phyloP scores from a whole-genome alignment of 2,113 vertebrate species.

The Phylloscopus whistleri region DNA sequence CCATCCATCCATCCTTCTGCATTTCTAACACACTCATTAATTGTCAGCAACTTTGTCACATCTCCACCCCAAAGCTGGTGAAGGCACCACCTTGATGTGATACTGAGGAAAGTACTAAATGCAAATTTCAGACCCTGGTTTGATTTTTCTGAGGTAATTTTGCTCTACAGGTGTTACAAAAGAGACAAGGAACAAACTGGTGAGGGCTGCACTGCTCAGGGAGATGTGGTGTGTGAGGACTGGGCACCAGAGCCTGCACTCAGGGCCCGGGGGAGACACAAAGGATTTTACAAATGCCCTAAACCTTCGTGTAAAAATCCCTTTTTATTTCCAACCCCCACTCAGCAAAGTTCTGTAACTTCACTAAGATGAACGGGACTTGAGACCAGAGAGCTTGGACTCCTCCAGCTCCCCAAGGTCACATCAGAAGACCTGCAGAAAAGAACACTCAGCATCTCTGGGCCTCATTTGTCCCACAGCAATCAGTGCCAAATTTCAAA shows the following conservation, averaged over 20 bases:
- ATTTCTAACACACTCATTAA: neutral
- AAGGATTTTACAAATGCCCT: neutral
- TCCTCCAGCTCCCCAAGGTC: neutral
- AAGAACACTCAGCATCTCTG: conserved; percentile 1
- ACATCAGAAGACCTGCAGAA: neutral
- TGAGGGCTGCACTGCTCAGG: neutral
- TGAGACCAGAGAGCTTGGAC: neutral
- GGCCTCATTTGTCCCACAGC: neutral
- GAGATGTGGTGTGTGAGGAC: neutral
- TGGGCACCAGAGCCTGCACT: neutral
- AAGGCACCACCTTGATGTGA: neutral
- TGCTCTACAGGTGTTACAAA: neutral
- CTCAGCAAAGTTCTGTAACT: neutral
- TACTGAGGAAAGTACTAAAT: neutral
- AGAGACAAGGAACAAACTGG: neutral
- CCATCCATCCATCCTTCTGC: neutral
- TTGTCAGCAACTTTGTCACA: neutral
- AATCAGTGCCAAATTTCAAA: neutral
- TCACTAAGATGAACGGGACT: neutral
- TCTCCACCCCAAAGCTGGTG: neutral
- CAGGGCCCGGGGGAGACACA: neutral
- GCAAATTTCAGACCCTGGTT: neutral
- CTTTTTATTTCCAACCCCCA: neutral
- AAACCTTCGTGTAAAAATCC: neutral
- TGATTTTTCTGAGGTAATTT: neutral